Evolutionary conservation across 2,113 vertebrate genomes (phyloP), one percentile per base, ranked within the genome.

Genomic region (Notothenia coriiceps): DNA sequence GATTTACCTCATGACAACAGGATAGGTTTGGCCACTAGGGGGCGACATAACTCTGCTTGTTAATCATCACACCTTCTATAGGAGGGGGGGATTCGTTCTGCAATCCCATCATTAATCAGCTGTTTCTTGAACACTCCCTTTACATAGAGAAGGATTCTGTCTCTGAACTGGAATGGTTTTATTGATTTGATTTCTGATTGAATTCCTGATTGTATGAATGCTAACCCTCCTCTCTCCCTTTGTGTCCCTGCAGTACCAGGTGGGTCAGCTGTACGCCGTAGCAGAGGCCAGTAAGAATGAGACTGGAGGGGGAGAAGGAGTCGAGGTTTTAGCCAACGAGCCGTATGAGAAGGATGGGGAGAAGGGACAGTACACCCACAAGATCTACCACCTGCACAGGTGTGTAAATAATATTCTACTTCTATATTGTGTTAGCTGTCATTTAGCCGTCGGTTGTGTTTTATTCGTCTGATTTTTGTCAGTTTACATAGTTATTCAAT

Each of bases 221-320:
- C 46, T n/a, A 67, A 62, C 46, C 3, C 1, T 43, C 17, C n/a
- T 0, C 10, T 2, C 20, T 29, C 40, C 9, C 17, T 44, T 15
- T 78, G 35, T 74, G 8, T 74, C 15, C 15, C 51, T 83, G 15
- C 83, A 99, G 98, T 99, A 99, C 88, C 96, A 99, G 84, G 97
- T 99, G 87, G 98, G 96, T 13, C 98, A 99, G 92, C 95, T 99
- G 79, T 99, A 96, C 86, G 94, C 98, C 0, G 98, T 99, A 85
- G 98, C 98, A 44, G 97, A 99, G 89, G 97, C 98, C 93, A 99
- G 98, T 91, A 99, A 99, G 90, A 97, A 95, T 82, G 97, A 99
- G 91, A 99, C 98, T 0, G 98, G 98, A n/a, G 98, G 98, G 73
- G 98, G 98, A n/a, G 98, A 99, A 85, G 98, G 98, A 4, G 97